Evolutionary conservation across 2,113 vertebrate genomes (phyloP).

Genomic region (Jaculus jaculus): DNA sequence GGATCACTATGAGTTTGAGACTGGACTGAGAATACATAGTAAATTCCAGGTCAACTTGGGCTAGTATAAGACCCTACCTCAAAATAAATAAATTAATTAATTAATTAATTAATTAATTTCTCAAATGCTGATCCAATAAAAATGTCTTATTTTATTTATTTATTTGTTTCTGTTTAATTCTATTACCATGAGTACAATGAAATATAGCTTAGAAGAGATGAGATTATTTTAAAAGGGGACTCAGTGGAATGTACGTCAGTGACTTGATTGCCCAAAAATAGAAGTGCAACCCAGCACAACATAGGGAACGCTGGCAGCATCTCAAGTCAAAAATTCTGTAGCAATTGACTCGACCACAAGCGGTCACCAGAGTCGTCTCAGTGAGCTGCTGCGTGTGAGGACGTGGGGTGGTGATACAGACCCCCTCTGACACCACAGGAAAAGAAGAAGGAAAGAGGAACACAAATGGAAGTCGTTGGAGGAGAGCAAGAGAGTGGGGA

Average conservation of each 20-base stretch:
- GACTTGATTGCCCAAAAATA: neutral
- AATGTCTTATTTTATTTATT: neutral
- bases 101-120: neutral
- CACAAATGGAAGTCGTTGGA: neutral
- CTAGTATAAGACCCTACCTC: too few relatives aligned
- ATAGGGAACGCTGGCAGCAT: too few relatives aligned
- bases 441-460: neutral
- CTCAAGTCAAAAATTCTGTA: too few relatives aligned
- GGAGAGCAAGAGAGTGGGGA: neutral
- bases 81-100: too few relatives aligned
- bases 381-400: neutral
- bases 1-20: too few relatives aligned
- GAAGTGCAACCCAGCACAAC: neutral
- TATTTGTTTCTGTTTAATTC: neutral
- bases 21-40: too few relatives aligned
- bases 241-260: neutral
- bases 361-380: neutral
- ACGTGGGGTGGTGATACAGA: too few relatives aligned
- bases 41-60: too few relatives aligned
- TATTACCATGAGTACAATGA: neutral
- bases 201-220: neutral
- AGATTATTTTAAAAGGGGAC: neutral
- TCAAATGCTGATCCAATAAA: neutral
- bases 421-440: rapidly evolving
- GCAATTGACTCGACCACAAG: neutral